Conservation (phyloP, 2,113 vertebrate species). For the Naja naja region DNA sequence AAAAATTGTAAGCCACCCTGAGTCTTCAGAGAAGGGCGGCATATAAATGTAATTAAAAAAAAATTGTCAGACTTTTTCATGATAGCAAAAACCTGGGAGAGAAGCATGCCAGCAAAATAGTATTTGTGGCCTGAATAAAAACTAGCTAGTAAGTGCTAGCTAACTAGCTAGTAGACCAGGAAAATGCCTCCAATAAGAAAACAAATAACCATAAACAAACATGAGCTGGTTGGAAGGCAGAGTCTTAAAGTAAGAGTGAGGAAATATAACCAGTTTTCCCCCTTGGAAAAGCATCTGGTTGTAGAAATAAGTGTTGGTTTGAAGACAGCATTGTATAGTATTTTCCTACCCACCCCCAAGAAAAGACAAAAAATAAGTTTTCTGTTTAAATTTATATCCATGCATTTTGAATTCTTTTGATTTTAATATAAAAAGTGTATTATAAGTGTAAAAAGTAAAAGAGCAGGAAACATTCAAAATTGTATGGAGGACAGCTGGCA, state of each 20-base stretch:
- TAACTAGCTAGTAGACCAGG: background rate
- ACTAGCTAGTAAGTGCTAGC: background rate
- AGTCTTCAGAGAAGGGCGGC: too few species aligned
- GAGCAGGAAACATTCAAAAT: background rate
- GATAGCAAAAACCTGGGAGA: background rate
- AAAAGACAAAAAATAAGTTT: background rate
- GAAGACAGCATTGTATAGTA: background rate
- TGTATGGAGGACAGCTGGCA: slow-evolving; percentile 19
- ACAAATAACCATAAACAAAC: background rate
- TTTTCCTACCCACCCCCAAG: background rate
- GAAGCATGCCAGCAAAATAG: background rate
- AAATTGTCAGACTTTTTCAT: background rate
- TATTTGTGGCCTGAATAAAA: background rate
- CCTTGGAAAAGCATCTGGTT: background rate
- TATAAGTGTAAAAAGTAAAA: too few species aligned
- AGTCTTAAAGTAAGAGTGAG: background rate
- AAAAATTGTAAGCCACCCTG: too few species aligned
- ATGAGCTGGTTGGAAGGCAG: background rate
- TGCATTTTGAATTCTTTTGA: slow-evolving; percentile 7
- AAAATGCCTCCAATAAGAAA: background rate
- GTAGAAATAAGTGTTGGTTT: background rate
- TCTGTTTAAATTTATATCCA: slow-evolving; percentile 14
- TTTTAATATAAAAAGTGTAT: slow-evolving; percentile 17
- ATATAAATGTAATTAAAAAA: too few species aligned
- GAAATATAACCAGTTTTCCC: background rate